Percentiles rank a stretch among this genome's conserved stretches.
Conservation (phyloP, 1,140 invertebrate genomes). For the Scaptomyza montana region DNA sequence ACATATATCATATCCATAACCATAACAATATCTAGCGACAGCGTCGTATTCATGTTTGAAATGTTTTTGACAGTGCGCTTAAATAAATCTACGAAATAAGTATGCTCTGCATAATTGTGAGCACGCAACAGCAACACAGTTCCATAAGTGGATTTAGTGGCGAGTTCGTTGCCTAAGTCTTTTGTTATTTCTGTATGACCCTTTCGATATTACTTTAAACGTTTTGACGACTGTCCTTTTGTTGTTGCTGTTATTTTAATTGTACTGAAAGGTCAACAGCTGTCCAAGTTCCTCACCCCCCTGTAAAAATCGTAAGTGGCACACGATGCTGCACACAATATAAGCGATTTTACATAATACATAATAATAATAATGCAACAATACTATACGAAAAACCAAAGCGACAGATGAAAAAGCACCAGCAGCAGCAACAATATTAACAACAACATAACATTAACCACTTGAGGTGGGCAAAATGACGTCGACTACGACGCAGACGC, state of each 20-base stretch:
- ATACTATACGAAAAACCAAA: slow-evolving; percentile 61
- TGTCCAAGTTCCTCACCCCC: slow-evolving; percentile 36
- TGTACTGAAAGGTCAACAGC: slow-evolving; percentile 72
- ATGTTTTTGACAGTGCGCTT: slow-evolving; percentile 48
- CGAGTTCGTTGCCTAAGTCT: slow-evolving; percentile 80
- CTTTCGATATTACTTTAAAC: slow-evolving; percentile 41
- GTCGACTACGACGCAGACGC: slow-evolving; percentile 24
- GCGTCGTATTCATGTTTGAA: slow-evolving; percentile 28
- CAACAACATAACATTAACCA: slow-evolving; percentile 61
- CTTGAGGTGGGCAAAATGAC: slow-evolving; percentile 61
- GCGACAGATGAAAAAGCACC: slow-evolving; percentile 14
- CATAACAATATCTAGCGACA: slow-evolving; percentile 6
- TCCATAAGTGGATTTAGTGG: slow-evolving; percentile 49
- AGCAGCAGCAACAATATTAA: slow-evolving; percentile 6
- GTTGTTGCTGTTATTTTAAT: slow-evolving; percentile 35
- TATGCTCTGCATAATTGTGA: slow-evolving; percentile 50
- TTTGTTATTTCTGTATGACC: slow-evolving; percentile 64
- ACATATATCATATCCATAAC: not conserved
- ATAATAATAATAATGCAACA: slow-evolving; percentile 62
- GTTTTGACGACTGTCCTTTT: slow-evolving; percentile 33
- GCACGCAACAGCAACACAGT: slow-evolving; percentile 44
- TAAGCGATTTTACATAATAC: slow-evolving; percentile 78
- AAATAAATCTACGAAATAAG: slow-evolving; percentile 41
- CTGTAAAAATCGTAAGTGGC: slow-evolving; percentile 55
- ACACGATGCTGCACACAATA: slow-evolving; percentile 70